Base-by-base conservation (phyloP, 1,140 invertebrate species). In the Leptopilina clavipes region DNA sequence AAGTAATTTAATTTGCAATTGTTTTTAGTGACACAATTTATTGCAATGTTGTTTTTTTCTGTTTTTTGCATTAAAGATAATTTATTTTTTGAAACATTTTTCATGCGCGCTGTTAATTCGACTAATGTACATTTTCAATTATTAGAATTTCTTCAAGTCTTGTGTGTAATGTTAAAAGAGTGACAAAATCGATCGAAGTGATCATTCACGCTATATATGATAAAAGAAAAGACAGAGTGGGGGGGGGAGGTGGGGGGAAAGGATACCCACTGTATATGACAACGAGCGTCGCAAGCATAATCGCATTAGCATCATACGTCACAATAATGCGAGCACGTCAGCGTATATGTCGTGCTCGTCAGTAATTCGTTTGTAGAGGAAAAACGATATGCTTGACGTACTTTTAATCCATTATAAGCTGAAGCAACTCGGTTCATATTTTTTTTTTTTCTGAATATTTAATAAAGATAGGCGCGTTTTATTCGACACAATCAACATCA, bases 351-450 rank as follows among this genome's bases (percentile, higher is more conserved):
- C 59, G 59, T 65, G 59, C 59, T 65, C 59, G 59, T 65, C 59
- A 65, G 59, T 65, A 65, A 65, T 65, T 65, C 59, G 59, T 65
- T 65, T 65, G 59, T 65, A 31, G 59, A 65, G 59, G 59, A 65
- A 65, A 65, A 65, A 65, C 25, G 59, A 65, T 65, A 65, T 65
- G 59, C 59, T 65, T 31, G 59, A 65, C 59, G 59, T 65, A 65
- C 59, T 65, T 65, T 52, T 65, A 65, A 65, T 65, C 59, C 59
- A 65, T 65, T 65, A 65, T 65, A 65, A 65, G 25, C 59, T 65
- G 6, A 40, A 65, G 25, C 59, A 65, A 31, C 22, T 37, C 7
- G 11, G 11, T 31, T 40, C 37, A 31, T 31, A n/a, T n/a, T n/a
- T 31, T 31, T 31, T 40, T 40, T 40, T 40, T 9, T 65, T 65